Evolutionary conservation across 2,888 invertebrate species (phyloP), one percentile per base, ranked within the genome.

Genomic region (Platypus cylindrus): DNA sequence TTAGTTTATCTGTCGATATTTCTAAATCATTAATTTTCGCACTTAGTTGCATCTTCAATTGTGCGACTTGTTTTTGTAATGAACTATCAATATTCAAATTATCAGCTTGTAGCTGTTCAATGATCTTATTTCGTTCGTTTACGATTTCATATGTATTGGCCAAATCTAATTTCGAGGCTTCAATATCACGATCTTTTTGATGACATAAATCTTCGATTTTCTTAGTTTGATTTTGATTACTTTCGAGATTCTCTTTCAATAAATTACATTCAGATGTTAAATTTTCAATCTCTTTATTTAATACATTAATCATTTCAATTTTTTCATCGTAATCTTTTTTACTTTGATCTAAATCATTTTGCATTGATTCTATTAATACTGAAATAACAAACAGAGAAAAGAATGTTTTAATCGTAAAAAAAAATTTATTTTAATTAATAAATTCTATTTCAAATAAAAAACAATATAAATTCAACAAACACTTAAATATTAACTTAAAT

Each of bases 11-110:
- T 4, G 30, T 38, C 9, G 28, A 14, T 25, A 9, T 24, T 57
- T 72, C 71, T 41, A 68, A 51, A 51, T 73, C 72, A 51, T 65
- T 58, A 39, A 64, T 56, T 63, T 67, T 71, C 39, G 65, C 64
- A 54, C 70, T 73, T 13, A 68, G 58, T 36, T 58, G 55, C 52
- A 57, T 54, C 45, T 56, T 56, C 3, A 60, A 36, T 46, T 54
- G 51, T 8, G 58, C 52, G 5, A 54, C 37, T 42, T 57, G 54
- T 45, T 58, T 57, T 27, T 49, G 46, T 17, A 52, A 41, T 26
- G 37, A 39, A 18, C 45, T 45, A 45, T 59, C 56, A 12, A 42
- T 30, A 14, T 51, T 47, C 28, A 48, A 34, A 45, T 48, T 52
- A 30, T 52, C 48, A 14, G 42, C 41, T 28, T 45, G 36, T 3